Conservation (phyloP, 2,797 vertebrate genomes). For the Scleropages formosus region DNA sequence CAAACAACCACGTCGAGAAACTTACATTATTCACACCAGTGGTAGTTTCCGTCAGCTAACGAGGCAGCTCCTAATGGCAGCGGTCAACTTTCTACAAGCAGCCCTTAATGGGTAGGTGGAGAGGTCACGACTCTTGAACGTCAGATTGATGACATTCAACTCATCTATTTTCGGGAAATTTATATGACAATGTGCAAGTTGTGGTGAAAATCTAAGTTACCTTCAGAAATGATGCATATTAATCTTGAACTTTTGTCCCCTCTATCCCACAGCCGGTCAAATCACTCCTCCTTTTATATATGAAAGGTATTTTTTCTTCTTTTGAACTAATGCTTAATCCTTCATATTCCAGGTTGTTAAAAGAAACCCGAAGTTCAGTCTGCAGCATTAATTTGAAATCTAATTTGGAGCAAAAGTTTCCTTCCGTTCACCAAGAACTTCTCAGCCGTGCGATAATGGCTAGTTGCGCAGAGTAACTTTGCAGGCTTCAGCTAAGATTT, state of each 20-base stretch:
- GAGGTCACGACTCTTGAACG: background rate
- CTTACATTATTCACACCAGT: background rate
- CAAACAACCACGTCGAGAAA: background rate
- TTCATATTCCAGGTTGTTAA: slow-evolving; percentile 16
- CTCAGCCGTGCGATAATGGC: slow-evolving; percentile 8
- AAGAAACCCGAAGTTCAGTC: slow-evolving; percentile 17
- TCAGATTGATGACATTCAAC: too few relatives aligned
- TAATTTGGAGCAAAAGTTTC: slow-evolving; percentile 22
- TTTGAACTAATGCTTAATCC: slow-evolving; percentile 8
- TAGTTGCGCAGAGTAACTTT: slow-evolving; percentile 11
- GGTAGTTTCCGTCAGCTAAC: background rate
- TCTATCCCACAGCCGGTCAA: background rate
- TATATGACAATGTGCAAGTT: background rate
- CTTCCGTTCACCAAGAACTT: slow-evolving; percentile 2
- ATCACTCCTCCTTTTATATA: background rate
- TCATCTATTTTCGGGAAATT: background rate
- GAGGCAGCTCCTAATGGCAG: background rate
- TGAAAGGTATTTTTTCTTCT: background rate
- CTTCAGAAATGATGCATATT: slow-evolving; percentile 11
- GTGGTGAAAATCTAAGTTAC: background rate
- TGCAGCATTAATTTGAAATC: slow-evolving; percentile 24
- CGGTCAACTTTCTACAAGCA: background rate
- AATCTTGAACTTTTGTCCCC: background rate
- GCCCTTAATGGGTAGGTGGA: background rate
- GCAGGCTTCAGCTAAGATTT: slow-evolving; percentile 11